Evolutionary conservation across 2,797 vertebrate species (phyloP), one percentile per base, ranked within the genome.

Genomic region (Pseudomugil tenellus): DNA sequence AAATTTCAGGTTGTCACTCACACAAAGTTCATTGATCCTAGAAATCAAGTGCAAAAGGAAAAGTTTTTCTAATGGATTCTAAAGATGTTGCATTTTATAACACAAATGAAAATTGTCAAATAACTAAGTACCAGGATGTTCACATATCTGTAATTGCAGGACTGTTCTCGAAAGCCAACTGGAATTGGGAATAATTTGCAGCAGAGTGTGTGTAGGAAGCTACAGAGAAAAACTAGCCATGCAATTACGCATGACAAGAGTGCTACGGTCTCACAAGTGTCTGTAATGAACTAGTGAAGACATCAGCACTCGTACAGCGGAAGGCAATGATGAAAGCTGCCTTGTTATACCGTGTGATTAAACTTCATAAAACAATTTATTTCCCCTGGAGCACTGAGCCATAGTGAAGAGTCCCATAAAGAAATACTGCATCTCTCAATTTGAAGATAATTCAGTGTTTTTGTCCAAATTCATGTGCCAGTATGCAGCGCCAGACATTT

Each of bases 161-260:
- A n/a, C 81, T 41, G 79, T 91, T 90, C 90, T 94, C 46, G 39
- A 91, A 87, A 83, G 77, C 70, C 83, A 84, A 74, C 83, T 74
- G 74, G 84, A 81, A 90, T 88, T 89, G 85, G 73, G 87, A 91
- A 91, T 92, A 87, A 92, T 92, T 92, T 85, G 58, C 78, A 28
- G 37, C 64, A 43, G 74, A 87, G 91, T 77, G 86, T 81, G 90
- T 90, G 87, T 91, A 85, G 88, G 90, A 92, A 89, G 88, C 82
- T 56, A 29, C 81, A 62, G 88, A 87, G 89, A 81, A 79, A 91
- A 87, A 79, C 83, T 76, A 83, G 75, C 83, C 49, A 65, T 81
- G 83, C 88, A 93, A 92, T 93, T 93, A 91, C 84, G 16, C 65
- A 85, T 49, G 64, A 87, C 83, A 86, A 87, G 91, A 85, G 89